A percentile compares a stretch with the other conserved stretches of the same genome.
Evolutionary conservation across 2,888 invertebrate species (phyloP).

Genomic region (Calliphora vomitoria): DNA sequence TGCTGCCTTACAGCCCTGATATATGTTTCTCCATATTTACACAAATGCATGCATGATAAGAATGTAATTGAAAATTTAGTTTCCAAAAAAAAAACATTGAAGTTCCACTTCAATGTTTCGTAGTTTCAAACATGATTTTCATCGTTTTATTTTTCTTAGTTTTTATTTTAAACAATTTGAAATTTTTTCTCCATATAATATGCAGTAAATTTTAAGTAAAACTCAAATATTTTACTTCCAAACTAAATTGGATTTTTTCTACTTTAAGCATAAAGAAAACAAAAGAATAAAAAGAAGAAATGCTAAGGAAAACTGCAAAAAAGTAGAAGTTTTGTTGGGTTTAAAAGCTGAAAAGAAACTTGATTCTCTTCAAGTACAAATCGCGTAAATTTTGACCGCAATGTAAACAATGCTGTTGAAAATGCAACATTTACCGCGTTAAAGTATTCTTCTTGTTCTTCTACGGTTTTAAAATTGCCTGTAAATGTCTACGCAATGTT

Average conservation of each 20-base stretch:
- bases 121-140: constrained; percentile 9
- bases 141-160: constrained; percentile 8
- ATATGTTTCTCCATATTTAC: constrained; percentile 44
- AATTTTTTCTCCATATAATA: constrained; percentile 68
- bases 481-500: background rate
- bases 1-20: background rate
- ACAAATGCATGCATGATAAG: constrained; percentile 65
- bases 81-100: constrained; percentile 23
- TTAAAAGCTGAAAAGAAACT: constrained; percentile 26
- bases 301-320: constrained; percentile 16
- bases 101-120: constrained; percentile 30
- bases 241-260: constrained; percentile 75
- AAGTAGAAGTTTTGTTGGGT: constrained; percentile 12
- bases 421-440: constrained; percentile 39
- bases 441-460: constrained; percentile 18
- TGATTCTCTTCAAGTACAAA: background rate
- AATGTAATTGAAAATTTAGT: constrained; percentile 70
- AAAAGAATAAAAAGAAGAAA: constrained; percentile 18
- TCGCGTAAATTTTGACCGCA: constrained; percentile 72
- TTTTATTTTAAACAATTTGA: constrained; percentile 57
- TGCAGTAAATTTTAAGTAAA: constrained; percentile 76
- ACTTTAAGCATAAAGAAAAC: constrained; percentile 20
- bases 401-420: constrained; percentile 66
- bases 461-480: background rate
- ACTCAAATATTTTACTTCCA: constrained; percentile 77